Percentiles rank a stretch among this genome's conserved stretches.
Conservation (phyloP, 2,113 vertebrate genomes). For the Ammodramus savannarum region DNA sequence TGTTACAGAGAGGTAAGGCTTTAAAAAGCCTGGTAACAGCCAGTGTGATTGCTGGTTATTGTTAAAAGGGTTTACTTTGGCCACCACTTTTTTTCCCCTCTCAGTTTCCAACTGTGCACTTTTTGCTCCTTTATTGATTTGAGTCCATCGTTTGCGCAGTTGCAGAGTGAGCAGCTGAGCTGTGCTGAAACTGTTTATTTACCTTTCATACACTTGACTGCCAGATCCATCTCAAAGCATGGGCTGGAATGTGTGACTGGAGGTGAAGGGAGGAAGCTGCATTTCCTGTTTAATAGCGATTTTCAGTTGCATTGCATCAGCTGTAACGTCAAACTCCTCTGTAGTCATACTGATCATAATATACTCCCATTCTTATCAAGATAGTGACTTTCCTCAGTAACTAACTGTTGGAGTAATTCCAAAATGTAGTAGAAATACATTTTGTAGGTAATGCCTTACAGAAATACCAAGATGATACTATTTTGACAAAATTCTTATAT, state of each 20-base stretch:
- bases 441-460: neutral
- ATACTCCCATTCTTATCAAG: neutral
- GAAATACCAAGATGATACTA: neutral
- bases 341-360: neutral
- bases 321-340: neutral
- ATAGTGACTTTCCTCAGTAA: neutral
- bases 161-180: neutral
- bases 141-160: neutral
- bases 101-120: fast-evolving
- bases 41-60: neutral
- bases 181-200: neutral
- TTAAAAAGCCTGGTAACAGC: neutral
- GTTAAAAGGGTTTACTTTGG: neutral
- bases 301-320: neutral
- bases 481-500: neutral
- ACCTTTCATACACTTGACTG: neutral
- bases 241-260: neutral
- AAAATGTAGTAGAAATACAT: neutral
- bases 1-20: neutral
- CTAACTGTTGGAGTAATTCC: neutral
- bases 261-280: neutral
- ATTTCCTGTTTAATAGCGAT: neutral
- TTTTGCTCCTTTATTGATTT: neutral
- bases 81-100: neutral
- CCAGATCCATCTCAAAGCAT: neutral